These are phyloP conservation scores for Lepeophtheirus salmonis DNA, from an alignment of 1,140 invertebrate species.

Conservation along the genomic window DNA sequence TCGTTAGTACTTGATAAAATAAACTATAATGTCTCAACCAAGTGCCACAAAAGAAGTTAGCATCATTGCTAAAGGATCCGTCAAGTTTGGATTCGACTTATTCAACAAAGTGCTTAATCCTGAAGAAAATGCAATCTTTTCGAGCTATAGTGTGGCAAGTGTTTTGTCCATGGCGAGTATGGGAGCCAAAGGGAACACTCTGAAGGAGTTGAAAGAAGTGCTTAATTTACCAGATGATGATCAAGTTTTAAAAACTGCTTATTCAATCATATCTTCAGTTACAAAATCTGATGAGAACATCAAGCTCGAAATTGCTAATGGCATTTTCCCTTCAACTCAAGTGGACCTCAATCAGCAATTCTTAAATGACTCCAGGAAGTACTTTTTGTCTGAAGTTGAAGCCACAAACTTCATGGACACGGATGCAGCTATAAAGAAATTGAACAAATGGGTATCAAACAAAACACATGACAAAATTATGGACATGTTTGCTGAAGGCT, in stretches of 20 bases:
- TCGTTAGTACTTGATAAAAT: too few species aligned
- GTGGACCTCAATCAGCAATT: conserved; percentile 33
- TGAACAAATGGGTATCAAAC: conserved; percentile 50
- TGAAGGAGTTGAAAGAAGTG: conserved; percentile 21
- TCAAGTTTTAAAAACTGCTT: neutral
- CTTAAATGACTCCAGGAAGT: conserved; percentile 27
- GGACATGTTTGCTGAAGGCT: conserved; percentile 34
- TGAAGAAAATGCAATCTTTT: too few species aligned
- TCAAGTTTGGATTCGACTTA: too few species aligned
- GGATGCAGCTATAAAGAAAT: conserved; percentile 29
- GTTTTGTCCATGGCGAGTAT: conserved; percentile 24
- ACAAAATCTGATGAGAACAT: conserved; percentile 25
- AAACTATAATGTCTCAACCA: too few species aligned
- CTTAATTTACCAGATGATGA: too few species aligned
- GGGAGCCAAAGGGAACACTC: conserved; percentile 26
- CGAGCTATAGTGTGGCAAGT: conserved; percentile 24
- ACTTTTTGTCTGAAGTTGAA: conserved; percentile 35
- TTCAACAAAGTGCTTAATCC: too few species aligned
- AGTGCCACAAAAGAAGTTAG: too few species aligned
- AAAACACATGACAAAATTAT: conserved; percentile 51
- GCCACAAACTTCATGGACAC: conserved; percentile 33
- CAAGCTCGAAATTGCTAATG: conserved; percentile 39
- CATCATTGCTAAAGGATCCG: too few species aligned
- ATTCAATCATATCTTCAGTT: neutral
- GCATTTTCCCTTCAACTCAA: conserved; percentile 36